Evolutionary conservation across 2,797 vertebrate genomes (phyloP).

Genomic region (Kryptolebias ocellatus): DNA sequence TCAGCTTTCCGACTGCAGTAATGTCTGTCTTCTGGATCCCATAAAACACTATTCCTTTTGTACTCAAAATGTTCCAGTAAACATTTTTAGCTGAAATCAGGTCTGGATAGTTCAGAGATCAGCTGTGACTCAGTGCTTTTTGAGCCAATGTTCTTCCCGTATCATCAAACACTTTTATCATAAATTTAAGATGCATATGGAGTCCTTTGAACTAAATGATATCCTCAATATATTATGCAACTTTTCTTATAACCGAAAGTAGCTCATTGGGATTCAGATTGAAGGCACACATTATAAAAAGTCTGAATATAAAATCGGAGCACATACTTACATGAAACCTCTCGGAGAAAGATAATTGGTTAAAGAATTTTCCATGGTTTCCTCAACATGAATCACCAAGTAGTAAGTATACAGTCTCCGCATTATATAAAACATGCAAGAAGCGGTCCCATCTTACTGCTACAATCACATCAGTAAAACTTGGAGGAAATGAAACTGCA

Average conservation of each 20-base stretch:
- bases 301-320: constrained; percentile 29
- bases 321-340: not conserved
- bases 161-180: constrained; percentile 42
- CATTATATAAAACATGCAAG: constrained; percentile 8
- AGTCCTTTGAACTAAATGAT: constrained; percentile 32
- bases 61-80: constrained; percentile 41
- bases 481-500: constrained; percentile 54
- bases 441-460: constrained; percentile 10
- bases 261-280: constrained; percentile 50
- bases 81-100: constrained; percentile 45
- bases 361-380: constrained; percentile 19
- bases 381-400: constrained; percentile 24
- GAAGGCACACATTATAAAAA: constrained; percentile 31
- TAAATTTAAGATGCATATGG: constrained; percentile 33
- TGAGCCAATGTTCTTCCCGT: constrained; percentile 34
- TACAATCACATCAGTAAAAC: constrained; percentile 52
- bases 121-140: constrained; percentile 53
- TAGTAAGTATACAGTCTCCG: constrained; percentile 21
- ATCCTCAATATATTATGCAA: constrained; percentile 29
- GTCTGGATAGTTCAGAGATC: constrained; percentile 50
- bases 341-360: constrained; percentile 13
- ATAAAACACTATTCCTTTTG: constrained; percentile 40
- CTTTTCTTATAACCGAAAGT: constrained; percentile 49
- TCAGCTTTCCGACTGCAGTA: constrained; percentile 47
- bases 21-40: constrained; percentile 51